Evolutionary conservation across 1,140 invertebrate genomes (phyloP).

Genomic region (Melanaphis sacchari): DNA sequence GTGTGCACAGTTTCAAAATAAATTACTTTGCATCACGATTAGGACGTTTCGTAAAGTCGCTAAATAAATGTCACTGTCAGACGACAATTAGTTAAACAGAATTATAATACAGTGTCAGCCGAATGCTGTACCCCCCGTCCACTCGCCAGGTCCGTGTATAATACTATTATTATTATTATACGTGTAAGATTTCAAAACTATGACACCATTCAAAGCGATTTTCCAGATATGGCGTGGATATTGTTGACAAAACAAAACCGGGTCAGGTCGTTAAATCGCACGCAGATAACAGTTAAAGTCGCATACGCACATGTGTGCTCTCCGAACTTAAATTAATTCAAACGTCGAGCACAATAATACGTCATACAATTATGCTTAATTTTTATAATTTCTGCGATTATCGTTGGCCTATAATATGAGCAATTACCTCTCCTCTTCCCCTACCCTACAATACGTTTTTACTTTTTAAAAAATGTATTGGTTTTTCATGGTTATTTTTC

Average conservation of each 20-base stretch:
- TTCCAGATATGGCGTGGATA: not conserved
- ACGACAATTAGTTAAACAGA: not conserved
- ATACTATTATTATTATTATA: not conserved
- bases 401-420: not conserved
- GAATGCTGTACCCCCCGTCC: not conserved
- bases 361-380: not conserved
- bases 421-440: too few species aligned
- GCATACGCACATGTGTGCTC: not conserved
- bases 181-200: constrained; percentile 10
- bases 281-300: not conserved
- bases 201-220: not conserved
- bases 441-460: not conserved
- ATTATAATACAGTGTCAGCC: not conserved
- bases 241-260: constrained; percentile 29
- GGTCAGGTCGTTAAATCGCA: not conserved
- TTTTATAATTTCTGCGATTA: not conserved
- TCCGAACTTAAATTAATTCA: not conserved
- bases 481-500: not conserved
- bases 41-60: not conserved
- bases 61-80: constrained; percentile 12
- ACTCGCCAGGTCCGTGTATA: not conserved
- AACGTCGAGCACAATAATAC: not conserved
- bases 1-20: not conserved
- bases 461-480: not conserved
- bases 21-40: not conserved